phyloP scores from a whole-genome alignment of 2,113 vertebrate genomes.

The Semnornis frantzii region DNA sequence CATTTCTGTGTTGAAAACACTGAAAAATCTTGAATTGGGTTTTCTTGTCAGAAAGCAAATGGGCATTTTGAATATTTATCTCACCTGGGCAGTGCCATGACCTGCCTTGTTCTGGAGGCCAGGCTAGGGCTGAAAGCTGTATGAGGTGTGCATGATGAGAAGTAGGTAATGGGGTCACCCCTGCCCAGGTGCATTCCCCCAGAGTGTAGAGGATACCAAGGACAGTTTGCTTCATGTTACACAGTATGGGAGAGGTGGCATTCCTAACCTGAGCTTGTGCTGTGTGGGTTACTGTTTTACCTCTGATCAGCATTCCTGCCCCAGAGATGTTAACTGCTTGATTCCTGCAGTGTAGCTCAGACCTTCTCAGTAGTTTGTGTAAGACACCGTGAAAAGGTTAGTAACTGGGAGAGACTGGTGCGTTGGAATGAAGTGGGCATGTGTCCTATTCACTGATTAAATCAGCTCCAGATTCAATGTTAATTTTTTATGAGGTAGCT shows the following conservation, averaged over 20 bases:
- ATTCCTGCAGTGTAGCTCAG: not conserved
- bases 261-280: not conserved
- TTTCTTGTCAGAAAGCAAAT: not conserved
- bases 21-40: not conserved
- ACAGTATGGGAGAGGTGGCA: not conserved
- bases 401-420: not conserved
- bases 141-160: rapidly evolving
- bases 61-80: rapidly evolving
- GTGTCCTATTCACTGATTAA: not conserved
- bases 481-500: not conserved
- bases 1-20: not conserved
- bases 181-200: rapidly evolving
- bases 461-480: not conserved
- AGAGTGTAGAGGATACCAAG: rapidly evolving
- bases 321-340: rapidly evolving
- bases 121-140: not conserved
- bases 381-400: not conserved
- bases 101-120: not conserved
- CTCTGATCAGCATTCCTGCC: not conserved
- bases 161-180: not conserved
- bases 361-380: not conserved
- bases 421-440: not conserved
- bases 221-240: not conserved
- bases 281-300: not conserved
- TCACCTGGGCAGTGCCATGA: not conserved